Evolutionary conservation across 1,140 invertebrate genomes (phyloP), one percentile per base, ranked within the genome.

Genomic region (Ladona fulva): DNA sequence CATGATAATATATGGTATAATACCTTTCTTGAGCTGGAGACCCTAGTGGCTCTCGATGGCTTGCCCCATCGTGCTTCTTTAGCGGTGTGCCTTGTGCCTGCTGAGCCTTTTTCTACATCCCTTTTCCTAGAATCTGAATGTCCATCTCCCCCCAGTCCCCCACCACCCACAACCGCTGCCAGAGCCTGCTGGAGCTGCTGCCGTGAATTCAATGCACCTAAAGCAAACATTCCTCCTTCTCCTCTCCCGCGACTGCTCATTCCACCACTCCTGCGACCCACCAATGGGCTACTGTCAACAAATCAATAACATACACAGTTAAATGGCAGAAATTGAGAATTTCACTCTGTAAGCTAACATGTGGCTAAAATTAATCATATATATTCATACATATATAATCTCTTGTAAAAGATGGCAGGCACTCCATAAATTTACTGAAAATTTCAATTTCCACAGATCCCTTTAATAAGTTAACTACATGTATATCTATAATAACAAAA

Each of bases 151-250:
- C 52, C 52, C n/a, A 66, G 14, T 19, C 3, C 52, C 12, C 52
- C 52, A 6, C 52, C 52, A 22, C 52, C 52, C n/a, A 66, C 52
- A 66, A 66, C 52, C 5, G 52, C 52, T 66, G 52, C 52, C 52
- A 66, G 52, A 22, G 52, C 52, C 52, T 66, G 52, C 52, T 66
- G 52, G 52, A 66, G 52, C 52, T 66, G 52, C n/a, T 66, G 52
- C 12, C 52, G 14, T 22, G 52, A 66, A 12, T 5, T 66, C 12
- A 66, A 12, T 16, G 52, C 12, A 22, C 52, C 52, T 5, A 66
- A 22, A 16, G 44, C 19, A 19, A 66, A 66, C 52, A 66, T 66
- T 22, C 52, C 52, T 22, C 52, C 52, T 6, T 22, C 52, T 6
- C 52, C 12, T 5, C 52, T 66, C 3, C 29, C 29, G 1, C 29